Evolutionary conservation across 2,113 vertebrate genomes (phyloP).

Genomic region (Thunnus maccoyii): DNA sequence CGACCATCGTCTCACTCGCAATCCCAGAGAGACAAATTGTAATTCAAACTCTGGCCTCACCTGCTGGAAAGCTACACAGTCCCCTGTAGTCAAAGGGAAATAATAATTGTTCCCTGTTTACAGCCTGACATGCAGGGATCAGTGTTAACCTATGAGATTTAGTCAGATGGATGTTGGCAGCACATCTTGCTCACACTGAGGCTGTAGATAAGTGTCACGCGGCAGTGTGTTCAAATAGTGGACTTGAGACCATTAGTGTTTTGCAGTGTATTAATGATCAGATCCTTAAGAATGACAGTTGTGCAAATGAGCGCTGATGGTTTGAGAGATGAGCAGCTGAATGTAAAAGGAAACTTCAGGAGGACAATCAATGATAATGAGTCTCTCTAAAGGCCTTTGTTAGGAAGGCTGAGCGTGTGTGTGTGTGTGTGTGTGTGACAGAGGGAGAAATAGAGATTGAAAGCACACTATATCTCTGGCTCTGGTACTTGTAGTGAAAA

Average conservation of each 20-base stretch:
- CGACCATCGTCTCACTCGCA: not conserved
- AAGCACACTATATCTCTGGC: not conserved
- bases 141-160: conserved; percentile 29
- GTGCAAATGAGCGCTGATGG: conserved; percentile 7
- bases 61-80: conserved; percentile 10
- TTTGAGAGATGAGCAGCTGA: conserved; percentile 43
- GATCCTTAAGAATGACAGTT: not conserved
- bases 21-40: conserved; percentile 18
- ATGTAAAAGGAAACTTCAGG: conserved; percentile 23
- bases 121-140: conserved; percentile 21
- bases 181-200: conserved; percentile 18
- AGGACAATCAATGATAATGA: conserved; percentile 47
- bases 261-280: conserved; percentile 20
- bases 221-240: conserved; percentile 17
- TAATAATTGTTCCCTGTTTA: conserved; percentile 30
- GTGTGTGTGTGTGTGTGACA: not conserved
- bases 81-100: conserved; percentile 25
- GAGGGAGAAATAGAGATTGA: not conserved
- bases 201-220: conserved; percentile 21
- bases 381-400: not conserved
- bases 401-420: not conserved
- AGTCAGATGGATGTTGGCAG: not conserved
- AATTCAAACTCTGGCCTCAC: conserved; percentile 44
- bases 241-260: conserved; percentile 17
- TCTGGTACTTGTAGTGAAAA: not conserved